Conservation (phyloP, 2,888 invertebrate species). For the Machimus atricapillus region DNA sequence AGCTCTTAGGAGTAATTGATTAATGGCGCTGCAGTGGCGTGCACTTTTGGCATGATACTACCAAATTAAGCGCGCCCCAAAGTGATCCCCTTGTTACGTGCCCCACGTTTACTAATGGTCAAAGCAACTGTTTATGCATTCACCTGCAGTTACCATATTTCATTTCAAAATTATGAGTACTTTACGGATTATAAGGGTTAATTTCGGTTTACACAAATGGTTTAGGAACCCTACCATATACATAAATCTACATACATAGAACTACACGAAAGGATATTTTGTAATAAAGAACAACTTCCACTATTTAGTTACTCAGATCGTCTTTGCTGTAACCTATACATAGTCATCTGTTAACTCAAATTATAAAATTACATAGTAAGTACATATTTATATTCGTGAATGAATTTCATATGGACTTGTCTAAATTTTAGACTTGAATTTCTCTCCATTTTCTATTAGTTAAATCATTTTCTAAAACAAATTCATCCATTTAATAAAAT, state of each 20-base stretch:
- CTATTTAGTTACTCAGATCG: background rate
- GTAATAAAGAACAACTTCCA: background rate
- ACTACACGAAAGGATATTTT: too few species aligned
- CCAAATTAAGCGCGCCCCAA: background rate
- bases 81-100: background rate
- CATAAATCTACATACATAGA: too few species aligned
- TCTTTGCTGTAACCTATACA: too few species aligned
- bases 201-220: background rate
- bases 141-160: background rate
- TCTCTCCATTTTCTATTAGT: too few species aligned
- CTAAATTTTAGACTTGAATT: too few species aligned
- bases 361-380: too few species aligned
- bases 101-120: background rate
- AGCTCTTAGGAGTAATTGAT: slow-evolving; percentile 28
- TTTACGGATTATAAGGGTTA: background rate
- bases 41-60: background rate
- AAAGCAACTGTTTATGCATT: background rate
- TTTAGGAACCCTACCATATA: background rate
- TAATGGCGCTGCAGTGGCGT: slow-evolving; percentile 16
- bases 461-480: too few species aligned
- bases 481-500: too few species aligned
- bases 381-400: too few species aligned
- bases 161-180: background rate
- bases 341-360: too few species aligned
- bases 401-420: too few species aligned